Conservation (phyloP, 2,888 invertebrate genomes). For the Luperina nickerlii region DNA sequence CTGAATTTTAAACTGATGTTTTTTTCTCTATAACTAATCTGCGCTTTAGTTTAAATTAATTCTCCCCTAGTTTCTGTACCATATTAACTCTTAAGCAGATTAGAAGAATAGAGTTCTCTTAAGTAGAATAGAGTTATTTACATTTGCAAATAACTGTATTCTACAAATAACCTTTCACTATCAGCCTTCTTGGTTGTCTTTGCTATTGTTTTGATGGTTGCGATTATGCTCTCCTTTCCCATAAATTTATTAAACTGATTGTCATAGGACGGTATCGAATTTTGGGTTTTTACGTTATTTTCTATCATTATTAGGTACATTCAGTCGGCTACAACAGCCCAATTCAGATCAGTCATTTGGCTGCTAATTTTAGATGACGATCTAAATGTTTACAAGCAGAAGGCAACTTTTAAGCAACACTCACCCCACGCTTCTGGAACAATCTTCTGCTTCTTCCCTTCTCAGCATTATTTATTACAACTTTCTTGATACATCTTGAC, state of each 20-base stretch:
- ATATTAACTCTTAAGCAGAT: background rate
- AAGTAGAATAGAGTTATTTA: no score
- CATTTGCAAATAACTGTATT: background rate
- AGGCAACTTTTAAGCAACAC: conserved; percentile 19
- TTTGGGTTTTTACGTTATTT: background rate
- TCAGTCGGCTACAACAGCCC: background rate
- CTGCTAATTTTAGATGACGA: background rate
- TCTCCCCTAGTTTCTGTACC: background rate
- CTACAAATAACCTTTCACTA: background rate
- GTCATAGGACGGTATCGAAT: background rate
- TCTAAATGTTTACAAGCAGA: conserved; percentile 33
- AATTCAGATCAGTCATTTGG: background rate
- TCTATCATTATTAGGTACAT: background rate
- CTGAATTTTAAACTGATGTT: background rate
- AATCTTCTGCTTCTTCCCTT: conserved; percentile 14
- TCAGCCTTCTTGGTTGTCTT: background rate
- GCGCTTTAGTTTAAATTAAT: background rate
- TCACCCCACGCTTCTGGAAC: conserved; percentile 37
- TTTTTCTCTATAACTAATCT: background rate
- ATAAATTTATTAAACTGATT: background rate
- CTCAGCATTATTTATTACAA: conserved; percentile 1
- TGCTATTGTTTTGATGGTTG: background rate
- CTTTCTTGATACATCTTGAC: conserved; percentile 28
- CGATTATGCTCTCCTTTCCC: background rate
- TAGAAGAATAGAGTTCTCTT: no score